These are phyloP conservation scores for Diprion similis DNA, from an alignment of 1,140 invertebrate species.

Conservation along the genomic window DNA sequence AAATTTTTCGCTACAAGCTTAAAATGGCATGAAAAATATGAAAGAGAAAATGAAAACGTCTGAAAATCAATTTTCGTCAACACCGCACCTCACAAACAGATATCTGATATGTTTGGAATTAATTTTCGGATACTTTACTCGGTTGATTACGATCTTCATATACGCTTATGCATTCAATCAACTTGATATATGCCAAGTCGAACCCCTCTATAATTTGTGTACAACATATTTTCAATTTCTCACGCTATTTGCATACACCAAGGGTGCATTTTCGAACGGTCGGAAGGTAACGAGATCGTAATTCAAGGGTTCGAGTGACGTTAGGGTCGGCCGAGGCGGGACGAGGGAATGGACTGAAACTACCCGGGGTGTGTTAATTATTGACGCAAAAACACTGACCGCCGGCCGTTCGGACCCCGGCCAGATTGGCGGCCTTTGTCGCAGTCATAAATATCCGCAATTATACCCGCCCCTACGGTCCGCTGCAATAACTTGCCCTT, in stretches of 20 bases:
- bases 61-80: too few relatives aligned
- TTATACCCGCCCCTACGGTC: background rate
- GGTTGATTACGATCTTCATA: too few relatives aligned
- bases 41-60: too few relatives aligned
- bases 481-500: slow-evolving; percentile 6
- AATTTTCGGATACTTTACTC: too few relatives aligned
- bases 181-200: too few relatives aligned
- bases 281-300: background rate
- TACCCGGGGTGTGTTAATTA: slow-evolving; percentile 12
- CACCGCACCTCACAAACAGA: too few relatives aligned
- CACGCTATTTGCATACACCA: background rate
- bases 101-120: too few relatives aligned
- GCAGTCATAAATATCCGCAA: slow-evolving; percentile 14
- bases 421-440: slow-evolving; percentile 15
- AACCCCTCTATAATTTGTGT: too few relatives aligned
- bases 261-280: background rate
- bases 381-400: slow-evolving; percentile 13
- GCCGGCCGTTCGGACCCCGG: slow-evolving; percentile 4
- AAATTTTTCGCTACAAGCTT: too few relatives aligned
- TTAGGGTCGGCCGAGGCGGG: background rate
- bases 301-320: background rate
- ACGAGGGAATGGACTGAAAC: slow-evolving; percentile 1
- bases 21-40: too few relatives aligned
- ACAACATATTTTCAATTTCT: too few relatives aligned
- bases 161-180: too few relatives aligned